A percentile compares a stretch with the other conserved stretches of the same genome.
These are phyloP conservation scores for Eulemur coronatus DNA, from an alignment of 2,797 vertebrate genomes.

Conservation along the genomic window DNA sequence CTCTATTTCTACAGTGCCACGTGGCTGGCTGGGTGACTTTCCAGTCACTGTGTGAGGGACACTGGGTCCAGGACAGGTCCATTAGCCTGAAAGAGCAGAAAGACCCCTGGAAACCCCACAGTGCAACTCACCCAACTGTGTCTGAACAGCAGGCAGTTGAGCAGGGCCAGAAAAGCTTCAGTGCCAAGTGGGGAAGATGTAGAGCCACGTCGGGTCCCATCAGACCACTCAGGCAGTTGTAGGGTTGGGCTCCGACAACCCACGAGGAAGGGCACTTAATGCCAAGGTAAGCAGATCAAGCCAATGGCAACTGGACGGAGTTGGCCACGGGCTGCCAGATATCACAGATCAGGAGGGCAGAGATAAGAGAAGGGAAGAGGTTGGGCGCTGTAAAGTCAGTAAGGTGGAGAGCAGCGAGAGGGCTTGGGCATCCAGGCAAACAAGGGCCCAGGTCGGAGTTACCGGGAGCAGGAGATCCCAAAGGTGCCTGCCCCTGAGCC, in stretches of 20 bases:
- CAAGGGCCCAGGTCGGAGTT: neutral
- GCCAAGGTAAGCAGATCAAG: neutral
- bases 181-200: neutral
- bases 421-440: neutral
- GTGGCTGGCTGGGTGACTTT: neutral
- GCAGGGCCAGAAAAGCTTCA: neutral
- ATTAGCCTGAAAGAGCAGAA: neutral
- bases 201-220: neutral
- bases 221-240: too few relatives aligned
- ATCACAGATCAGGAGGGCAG: neutral
- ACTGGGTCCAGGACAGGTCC: neutral
- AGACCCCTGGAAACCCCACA: neutral
- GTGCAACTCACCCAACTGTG: accelerated
- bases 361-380: neutral
- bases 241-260: neutral
- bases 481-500: neutral
- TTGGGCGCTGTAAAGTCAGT: neutral
- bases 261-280: neutral
- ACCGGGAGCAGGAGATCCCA: neutral
- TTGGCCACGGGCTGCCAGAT: neutral
- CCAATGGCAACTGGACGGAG: neutral
- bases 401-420: too few relatives aligned
- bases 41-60: neutral
- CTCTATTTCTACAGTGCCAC: neutral
- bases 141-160: neutral